Percentiles rank a stretch among this genome's conserved stretches.
Conservation (phyloP, 2,888 invertebrate species). For the Beris chalybata region DNA sequence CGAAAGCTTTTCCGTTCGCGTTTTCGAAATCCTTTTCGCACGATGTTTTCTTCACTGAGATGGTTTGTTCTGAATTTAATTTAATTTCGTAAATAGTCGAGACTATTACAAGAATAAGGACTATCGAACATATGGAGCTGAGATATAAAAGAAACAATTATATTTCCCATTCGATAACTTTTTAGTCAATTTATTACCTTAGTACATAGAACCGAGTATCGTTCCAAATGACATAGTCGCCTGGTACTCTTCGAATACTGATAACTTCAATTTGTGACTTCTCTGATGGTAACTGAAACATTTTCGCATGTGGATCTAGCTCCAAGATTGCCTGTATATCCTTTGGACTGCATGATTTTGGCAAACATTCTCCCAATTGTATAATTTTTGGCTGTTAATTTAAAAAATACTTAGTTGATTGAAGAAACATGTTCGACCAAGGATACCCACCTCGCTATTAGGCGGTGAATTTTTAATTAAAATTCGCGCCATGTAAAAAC, state of each 20-base stretch:
- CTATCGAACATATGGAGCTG: slow-evolving; percentile 60
- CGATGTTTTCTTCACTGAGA: neutral
- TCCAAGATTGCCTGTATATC: slow-evolving; percentile 59
- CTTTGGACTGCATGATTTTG: slow-evolving; percentile 64
- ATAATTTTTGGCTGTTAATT: slow-evolving; percentile 64
- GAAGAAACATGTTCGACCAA: neutral
- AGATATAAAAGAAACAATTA: slow-evolving; percentile 37
- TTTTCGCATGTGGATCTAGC: slow-evolving; percentile 51
- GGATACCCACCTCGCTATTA: neutral
- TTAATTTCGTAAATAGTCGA: slow-evolving; percentile 67
- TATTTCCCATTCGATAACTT: neutral
- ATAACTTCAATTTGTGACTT: slow-evolving; percentile 57
- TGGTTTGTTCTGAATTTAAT: slow-evolving; percentile 46
- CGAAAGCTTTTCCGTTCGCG: slow-evolving; percentile 48
- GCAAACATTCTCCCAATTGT: slow-evolving; percentile 75
- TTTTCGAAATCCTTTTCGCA: slow-evolving; percentile 36
- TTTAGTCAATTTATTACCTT: slow-evolving; percentile 55
- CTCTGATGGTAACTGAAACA: slow-evolving; percentile 43
- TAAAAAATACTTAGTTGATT: neutral
- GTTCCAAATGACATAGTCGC: slow-evolving; percentile 63
- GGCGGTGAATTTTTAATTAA: slow-evolving; percentile 11
- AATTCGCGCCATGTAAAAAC: slow-evolving; percentile 51
- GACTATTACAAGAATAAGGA: slow-evolving; percentile 59
- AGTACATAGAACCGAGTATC: slow-evolving; percentile 70
- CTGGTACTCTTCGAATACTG: slow-evolving; percentile 70